Evolutionary conservation across 2,888 invertebrate genomes (phyloP).

Genomic region (Cremastobaeus sp.): DNA sequence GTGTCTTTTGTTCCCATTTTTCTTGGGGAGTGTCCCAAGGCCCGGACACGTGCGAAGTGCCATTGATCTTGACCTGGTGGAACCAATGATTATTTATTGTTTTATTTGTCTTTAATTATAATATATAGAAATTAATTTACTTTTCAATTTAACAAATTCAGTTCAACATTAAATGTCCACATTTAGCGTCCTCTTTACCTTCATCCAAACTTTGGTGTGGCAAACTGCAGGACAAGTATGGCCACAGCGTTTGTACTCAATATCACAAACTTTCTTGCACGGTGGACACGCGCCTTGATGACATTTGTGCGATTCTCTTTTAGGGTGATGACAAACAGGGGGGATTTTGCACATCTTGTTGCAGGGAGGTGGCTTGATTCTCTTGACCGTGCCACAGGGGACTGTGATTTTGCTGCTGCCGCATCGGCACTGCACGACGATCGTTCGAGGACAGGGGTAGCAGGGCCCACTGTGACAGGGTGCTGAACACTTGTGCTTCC

Average conservation of each 20-base stretch:
- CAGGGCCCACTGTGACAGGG: slow-evolving; percentile 91
- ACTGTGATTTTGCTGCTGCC: slow-evolving; percentile 87
- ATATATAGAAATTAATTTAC: background rate
- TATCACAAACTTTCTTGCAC: slow-evolving; percentile 87
- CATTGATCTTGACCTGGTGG: slow-evolving; percentile 78
- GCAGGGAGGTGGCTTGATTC: slow-evolving; percentile 89
- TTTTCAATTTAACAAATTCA: no score
- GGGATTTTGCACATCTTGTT: slow-evolving; percentile 85
- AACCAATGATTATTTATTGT: background rate
- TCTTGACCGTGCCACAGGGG: slow-evolving; percentile 90
- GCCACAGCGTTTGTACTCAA: slow-evolving; percentile 80
- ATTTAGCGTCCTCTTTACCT: no score
- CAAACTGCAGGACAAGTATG: slow-evolving; percentile 87
- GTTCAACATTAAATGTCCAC: background rate
- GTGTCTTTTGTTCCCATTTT: slow-evolving; percentile 78
- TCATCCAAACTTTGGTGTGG: slow-evolving; percentile 86
- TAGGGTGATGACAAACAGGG: slow-evolving; percentile 90
- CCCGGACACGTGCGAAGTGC: slow-evolving; percentile 81
- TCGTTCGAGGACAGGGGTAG: slow-evolving; percentile 88
- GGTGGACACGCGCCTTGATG: slow-evolving; percentile 91
- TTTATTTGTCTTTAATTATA: background rate
- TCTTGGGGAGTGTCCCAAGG: slow-evolving; percentile 81
- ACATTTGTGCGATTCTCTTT: slow-evolving; percentile 86
- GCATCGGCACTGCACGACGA: slow-evolving; percentile 87
- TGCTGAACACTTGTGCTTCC: slow-evolving; percentile 90